Evolutionary conservation across 2,797 vertebrate species (phyloP).

Genomic region (Sebastes nivosus): DNA sequence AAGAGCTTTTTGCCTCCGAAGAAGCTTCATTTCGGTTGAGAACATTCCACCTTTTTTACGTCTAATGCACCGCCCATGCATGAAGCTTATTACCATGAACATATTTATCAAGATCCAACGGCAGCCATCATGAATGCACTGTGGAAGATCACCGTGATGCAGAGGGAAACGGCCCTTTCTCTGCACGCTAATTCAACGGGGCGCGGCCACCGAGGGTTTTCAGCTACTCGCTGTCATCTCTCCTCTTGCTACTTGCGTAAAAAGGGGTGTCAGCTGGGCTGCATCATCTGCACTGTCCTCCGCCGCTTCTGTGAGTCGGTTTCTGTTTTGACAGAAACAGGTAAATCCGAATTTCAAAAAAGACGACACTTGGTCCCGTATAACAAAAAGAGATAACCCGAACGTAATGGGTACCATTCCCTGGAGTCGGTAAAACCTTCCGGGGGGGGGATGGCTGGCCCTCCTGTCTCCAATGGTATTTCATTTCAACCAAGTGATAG

Average conservation of each 20-base stretch:
- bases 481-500: slow-evolving; percentile 76
- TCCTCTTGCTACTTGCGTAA: slow-evolving; percentile 16
- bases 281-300: slow-evolving; percentile 48
- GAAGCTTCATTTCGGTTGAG: slow-evolving; percentile 5
- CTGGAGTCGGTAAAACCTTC: slow-evolving; percentile 33
- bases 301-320: slow-evolving; percentile 35
- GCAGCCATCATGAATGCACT: slow-evolving; percentile 32
- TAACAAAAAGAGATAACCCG: slow-evolving; percentile 72
- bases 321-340: slow-evolving; percentile 60
- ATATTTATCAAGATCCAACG: slow-evolving; percentile 6
- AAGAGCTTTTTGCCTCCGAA: background rate
- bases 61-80: slow-evolving; percentile 21
- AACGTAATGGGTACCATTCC: slow-evolving; percentile 65
- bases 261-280: slow-evolving; percentile 34
- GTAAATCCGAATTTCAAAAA: slow-evolving; percentile 68
- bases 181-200: slow-evolving; percentile 30
- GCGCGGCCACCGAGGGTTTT: slow-evolving; percentile 27
- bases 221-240: background rate
- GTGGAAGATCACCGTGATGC: slow-evolving; percentile 29
- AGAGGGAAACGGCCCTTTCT: slow-evolving; percentile 32
- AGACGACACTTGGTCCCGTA: slow-evolving; percentile 82
- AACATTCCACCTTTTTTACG: slow-evolving; percentile 8
- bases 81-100: slow-evolving; percentile 6
- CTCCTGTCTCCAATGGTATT: slow-evolving; percentile 86
- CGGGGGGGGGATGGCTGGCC: slow-evolving; percentile 68